phyloP scores from a whole-genome alignment of 2,888 invertebrate genomes.

The Tachina fera region DNA sequence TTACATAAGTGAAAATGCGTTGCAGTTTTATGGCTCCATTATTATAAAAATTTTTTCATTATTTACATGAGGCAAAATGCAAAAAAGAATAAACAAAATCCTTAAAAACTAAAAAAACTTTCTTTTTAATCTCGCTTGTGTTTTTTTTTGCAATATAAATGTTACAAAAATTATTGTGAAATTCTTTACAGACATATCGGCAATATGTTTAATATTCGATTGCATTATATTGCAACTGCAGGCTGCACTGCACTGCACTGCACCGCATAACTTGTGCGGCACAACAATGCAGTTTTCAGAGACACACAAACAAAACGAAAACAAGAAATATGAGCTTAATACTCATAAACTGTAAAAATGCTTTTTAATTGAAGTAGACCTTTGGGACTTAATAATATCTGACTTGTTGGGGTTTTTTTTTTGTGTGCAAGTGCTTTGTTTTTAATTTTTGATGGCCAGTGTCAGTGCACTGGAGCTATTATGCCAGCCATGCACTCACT shows the following conservation, averaged over 20 bases:
- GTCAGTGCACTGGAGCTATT: slow-evolving; percentile 72
- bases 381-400: slow-evolving; percentile 79
- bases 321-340: slow-evolving; percentile 64
- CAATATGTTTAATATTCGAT: slow-evolving; percentile 46
- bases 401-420: slow-evolving; percentile 43
- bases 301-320: slow-evolving; percentile 54
- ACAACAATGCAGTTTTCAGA: slow-evolving; percentile 64
- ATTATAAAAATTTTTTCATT: slow-evolving; percentile 65
- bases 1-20: slow-evolving; percentile 72
- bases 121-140: slow-evolving; percentile 66
- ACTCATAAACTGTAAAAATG: slow-evolving; percentile 75
- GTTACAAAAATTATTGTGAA: slow-evolving; percentile 45
- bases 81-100: slow-evolving; percentile 42
- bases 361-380: slow-evolving; percentile 83
- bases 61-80: slow-evolving; percentile 55
- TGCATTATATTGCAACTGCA: slow-evolving; percentile 59
- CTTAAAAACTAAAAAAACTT: slow-evolving; percentile 51
- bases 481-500: slow-evolving; percentile 12
- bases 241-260: slow-evolving; percentile 32
- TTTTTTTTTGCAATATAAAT: slow-evolving; percentile 53
- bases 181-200: slow-evolving; percentile 51
- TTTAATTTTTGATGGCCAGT: slow-evolving; percentile 58
- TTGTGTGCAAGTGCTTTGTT: slow-evolving; percentile 40
- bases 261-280: slow-evolving; percentile 11
- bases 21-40: slow-evolving; percentile 71